Evolutionary conservation across 37 sponge, comb jelly and placozoan species (phyloP).

Genomic region (Halichondria panicea): DNA sequence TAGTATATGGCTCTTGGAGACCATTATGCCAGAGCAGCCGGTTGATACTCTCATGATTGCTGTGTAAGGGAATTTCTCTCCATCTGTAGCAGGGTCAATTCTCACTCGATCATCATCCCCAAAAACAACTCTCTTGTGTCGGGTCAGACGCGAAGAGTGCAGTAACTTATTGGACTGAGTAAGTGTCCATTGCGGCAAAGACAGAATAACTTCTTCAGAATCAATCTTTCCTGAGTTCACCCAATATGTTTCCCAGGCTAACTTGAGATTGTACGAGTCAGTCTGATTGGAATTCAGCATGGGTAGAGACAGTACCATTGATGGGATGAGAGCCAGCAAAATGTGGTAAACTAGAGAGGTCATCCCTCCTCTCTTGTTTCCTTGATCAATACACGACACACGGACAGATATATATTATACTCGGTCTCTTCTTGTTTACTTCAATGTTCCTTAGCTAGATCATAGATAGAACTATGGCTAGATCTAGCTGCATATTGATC

Average conservation of each 20-base stretch:
- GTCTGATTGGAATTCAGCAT: neutral
- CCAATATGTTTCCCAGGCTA: slow-evolving; percentile 48
- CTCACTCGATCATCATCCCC: slow-evolving; percentile 72
- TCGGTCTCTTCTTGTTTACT: too few species aligned
- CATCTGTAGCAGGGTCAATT: slow-evolving; percentile 51
- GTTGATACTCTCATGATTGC: slow-evolving; percentile 77
- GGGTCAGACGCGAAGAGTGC: neutral
- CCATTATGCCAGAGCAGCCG: slow-evolving; percentile 83
- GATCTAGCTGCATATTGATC: too few species aligned
- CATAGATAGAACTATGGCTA: too few species aligned
- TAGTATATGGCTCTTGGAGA: slow-evolving; percentile 56
- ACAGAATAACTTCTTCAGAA: neutral
- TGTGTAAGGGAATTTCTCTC: slow-evolving; percentile 61
- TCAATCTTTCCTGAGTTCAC: slow-evolving; percentile 12
- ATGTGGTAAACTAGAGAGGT: too few species aligned
- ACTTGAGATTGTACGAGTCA: neutral
- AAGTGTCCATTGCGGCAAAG: slow-evolving; percentile 1
- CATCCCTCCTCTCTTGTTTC: too few species aligned
- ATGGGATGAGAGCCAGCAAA: too few species aligned
- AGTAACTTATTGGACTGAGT: neutral
- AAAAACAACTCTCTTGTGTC: slow-evolving; percentile 54
- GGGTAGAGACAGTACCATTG: too few species aligned
- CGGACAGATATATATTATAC: too few species aligned
- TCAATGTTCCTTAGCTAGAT: too few species aligned
- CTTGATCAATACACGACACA: too few species aligned